These are phyloP conservation scores for Noctua fimbriata DNA, from an alignment of 2,888 invertebrate genomes.

Conservation along the genomic window DNA sequence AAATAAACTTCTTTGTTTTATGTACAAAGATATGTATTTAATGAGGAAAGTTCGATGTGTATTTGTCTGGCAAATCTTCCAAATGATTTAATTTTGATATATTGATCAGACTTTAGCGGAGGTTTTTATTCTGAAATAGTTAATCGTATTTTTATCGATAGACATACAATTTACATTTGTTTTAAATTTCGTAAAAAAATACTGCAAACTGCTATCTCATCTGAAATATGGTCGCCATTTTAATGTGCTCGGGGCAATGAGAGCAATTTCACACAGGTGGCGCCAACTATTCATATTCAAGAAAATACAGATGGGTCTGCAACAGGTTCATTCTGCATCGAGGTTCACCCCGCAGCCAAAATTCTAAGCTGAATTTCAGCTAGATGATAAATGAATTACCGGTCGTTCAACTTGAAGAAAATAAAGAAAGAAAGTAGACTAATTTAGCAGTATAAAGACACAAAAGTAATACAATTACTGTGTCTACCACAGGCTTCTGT, in stretches of 20 bases:
- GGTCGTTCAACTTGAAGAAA: constrained; percentile 6
- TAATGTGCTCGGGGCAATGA: constrained; percentile 21
- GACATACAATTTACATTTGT: not conserved
- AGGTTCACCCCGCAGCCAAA: not conserved
- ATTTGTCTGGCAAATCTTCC: not conserved
- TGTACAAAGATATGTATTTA: not conserved
- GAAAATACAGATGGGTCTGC: constrained; percentile 34
- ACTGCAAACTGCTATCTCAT: not conserved
- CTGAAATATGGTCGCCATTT: constrained; percentile 16
- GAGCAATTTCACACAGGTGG: constrained; percentile 48
- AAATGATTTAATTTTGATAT: not conserved
- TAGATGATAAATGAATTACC: not conserved
- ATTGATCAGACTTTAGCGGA: not conserved
- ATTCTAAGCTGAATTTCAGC: constrained; percentile 9
- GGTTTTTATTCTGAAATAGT: not conserved
- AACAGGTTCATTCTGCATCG: constrained; percentile 42
- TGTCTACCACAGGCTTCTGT: not conserved
- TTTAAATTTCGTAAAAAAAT: not conserved
- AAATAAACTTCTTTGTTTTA: not conserved
- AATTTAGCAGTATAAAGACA: not conserved
- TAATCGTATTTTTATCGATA: not conserved
- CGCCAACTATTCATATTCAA: constrained; percentile 31
- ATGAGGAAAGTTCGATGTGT: not conserved
- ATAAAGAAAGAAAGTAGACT: not conserved
- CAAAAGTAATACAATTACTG: constrained; percentile 6